A percentile compares a stretch with the other conserved stretches of the same genome.
phyloP scores from a whole-genome alignment of 2,797 vertebrate species.

The Crenuchus spilurus region DNA sequence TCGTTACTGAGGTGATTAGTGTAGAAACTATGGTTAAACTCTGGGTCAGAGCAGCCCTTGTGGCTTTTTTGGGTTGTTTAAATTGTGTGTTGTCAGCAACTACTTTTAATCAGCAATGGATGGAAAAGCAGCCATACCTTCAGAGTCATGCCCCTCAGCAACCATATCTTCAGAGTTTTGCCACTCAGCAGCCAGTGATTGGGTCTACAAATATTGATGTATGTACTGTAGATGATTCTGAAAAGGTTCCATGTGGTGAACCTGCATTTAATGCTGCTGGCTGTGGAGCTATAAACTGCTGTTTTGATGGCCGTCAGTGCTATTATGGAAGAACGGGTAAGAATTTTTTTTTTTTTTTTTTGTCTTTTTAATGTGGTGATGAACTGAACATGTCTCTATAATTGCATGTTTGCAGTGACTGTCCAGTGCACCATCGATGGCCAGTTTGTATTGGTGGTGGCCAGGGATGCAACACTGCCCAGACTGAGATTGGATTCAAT shows the following conservation, averaged over 20 bases:
- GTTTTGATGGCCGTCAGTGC: constrained; percentile 29
- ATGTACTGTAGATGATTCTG: not conserved
- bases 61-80: too few species aligned
- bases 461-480: constrained; percentile 70
- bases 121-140: too few species aligned
- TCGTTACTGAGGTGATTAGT: too few species aligned
- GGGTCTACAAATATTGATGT: too few species aligned
- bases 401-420: constrained; percentile 67
- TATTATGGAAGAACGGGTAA: constrained; percentile 39
- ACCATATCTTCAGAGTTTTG: not conserved
- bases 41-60: too few species aligned
- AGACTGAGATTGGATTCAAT: constrained; percentile 58
- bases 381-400: too few species aligned
- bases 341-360: not conserved
- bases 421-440: constrained; percentile 74
- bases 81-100: too few species aligned
- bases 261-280: not conserved
- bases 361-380: too few species aligned
- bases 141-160: too few species aligned
- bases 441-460: constrained; percentile 71
- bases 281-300: constrained; percentile 31
- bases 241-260: constrained; percentile 23
- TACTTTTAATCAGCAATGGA: too few species aligned
- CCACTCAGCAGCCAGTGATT: not conserved
- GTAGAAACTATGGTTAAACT: too few species aligned